Percentiles rank a stretch among this genome's conserved stretches.
These are phyloP conservation scores for Abrostola triplasia DNA, from an alignment of 2,888 invertebrate genomes.

Conservation along the genomic window DNA sequence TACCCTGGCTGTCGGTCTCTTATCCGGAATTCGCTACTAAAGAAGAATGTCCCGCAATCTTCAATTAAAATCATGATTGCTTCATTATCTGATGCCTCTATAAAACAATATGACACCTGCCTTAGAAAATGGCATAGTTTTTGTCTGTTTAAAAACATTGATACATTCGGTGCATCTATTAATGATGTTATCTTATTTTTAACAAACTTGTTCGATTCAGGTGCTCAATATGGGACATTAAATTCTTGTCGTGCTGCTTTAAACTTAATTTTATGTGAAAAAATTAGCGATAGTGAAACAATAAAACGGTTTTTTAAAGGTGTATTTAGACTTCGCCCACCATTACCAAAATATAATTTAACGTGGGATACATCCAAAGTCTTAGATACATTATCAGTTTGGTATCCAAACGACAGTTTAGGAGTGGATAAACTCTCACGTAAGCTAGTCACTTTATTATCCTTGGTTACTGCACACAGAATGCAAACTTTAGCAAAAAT, in stretches of 20 bases:
- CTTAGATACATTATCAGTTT: conserved; percentile 15
- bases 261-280: conserved; percentile 10
- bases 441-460: conserved; percentile 7
- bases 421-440: conserved; percentile 11
- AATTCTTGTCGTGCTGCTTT: conserved; percentile 16
- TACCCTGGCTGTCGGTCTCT: too few relatives aligned
- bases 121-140: conserved; percentile 26
- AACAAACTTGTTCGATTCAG: conserved; percentile 11
- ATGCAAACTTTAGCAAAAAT: conserved; percentile 10
- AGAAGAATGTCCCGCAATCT: too few relatives aligned
- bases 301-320: conserved; percentile 29
- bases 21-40: too few relatives aligned
- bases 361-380: conserved; percentile 30
- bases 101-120: too few relatives aligned
- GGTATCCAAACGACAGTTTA: conserved; percentile 5
- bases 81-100: too few relatives aligned
- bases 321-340: conserved; percentile 5
- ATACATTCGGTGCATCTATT: too few relatives aligned
- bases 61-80: too few relatives aligned
- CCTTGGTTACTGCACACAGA: neutral
- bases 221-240: conserved; percentile 11
- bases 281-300: conserved; percentile 12
- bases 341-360: conserved; percentile 14
- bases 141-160: conserved; percentile 19
- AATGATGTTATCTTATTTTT: conserved; percentile 31